A percentile compares a stretch with the other conserved stretches of the same genome.
phyloP scores from a whole-genome alignment of 2,797 vertebrate species.

The Geotrypetes seraphini region DNA sequence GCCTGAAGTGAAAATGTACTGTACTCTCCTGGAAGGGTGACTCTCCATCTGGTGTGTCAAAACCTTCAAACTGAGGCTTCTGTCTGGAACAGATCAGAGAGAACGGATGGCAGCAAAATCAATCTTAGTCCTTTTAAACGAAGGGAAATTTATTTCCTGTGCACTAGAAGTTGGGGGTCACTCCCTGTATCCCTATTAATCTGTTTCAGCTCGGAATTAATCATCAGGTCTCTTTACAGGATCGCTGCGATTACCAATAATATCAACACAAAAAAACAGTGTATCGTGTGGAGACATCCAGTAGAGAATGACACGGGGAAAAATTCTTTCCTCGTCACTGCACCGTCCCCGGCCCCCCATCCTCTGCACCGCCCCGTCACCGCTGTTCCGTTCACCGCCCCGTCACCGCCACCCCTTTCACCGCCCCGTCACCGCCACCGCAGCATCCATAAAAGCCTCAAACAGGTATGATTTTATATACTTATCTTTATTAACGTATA shows the following conservation, averaged over 20 bases:
- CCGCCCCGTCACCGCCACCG: too few species aligned
- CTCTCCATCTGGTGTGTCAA: not conserved
- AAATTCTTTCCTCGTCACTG: too few species aligned
- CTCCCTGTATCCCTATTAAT: not conserved
- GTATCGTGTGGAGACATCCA: not conserved
- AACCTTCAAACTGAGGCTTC: not conserved
- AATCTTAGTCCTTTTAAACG: conserved; percentile 2
- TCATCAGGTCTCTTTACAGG: not conserved
- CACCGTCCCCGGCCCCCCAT: too few species aligned
- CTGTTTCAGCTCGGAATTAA: not conserved
- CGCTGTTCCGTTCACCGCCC: too few species aligned
- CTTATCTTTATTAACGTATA: too few species aligned
- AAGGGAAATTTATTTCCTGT: not conserved
- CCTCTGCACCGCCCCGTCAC: too few species aligned
- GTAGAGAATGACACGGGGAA: too few species aligned
- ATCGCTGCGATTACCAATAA: not conserved
- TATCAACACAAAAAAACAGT: not conserved
- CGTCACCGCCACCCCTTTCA: too few species aligned
- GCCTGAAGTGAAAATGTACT: not conserved
- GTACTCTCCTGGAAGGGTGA: accelerated
- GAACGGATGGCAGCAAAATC: conserved; percentile 7
- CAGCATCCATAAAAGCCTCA: too few species aligned
- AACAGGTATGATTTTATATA: too few species aligned
- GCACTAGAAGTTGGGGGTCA: not conserved
- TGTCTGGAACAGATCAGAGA: not conserved